phyloP scores from a whole-genome alignment of 2,113 vertebrate species.

The Syngnathoides biaculeatus region DNA sequence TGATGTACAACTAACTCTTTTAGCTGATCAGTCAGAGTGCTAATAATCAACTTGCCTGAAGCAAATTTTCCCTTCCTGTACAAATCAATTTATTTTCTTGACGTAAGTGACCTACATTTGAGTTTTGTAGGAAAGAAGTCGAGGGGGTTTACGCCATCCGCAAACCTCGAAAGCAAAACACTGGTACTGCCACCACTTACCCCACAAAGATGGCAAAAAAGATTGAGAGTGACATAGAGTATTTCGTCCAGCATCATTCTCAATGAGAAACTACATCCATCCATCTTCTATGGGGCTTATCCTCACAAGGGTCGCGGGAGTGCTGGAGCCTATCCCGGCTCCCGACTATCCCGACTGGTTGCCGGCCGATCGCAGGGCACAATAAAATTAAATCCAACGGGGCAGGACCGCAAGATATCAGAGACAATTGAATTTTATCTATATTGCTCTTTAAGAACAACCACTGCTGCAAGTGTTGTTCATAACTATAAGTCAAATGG shows the following conservation, averaged over 20 bases:
- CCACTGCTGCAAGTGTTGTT: too few relatives aligned
- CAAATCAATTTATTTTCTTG: background rate
- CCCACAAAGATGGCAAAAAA: background rate
- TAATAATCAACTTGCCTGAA: background rate
- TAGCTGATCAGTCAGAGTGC: background rate
- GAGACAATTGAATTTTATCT: too few relatives aligned
- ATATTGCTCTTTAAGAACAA: too few relatives aligned
- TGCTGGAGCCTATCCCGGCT: too few relatives aligned
- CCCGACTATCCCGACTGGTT: too few relatives aligned
- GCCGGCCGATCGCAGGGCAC: too few relatives aligned
- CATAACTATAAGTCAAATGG: too few relatives aligned
- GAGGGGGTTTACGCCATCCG: background rate
- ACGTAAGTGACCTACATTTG: background rate
- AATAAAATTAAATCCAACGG: background rate
- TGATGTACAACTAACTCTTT: background rate
- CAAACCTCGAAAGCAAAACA: slow-evolving; percentile 4
- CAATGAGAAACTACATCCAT: slow-evolving; percentile 1
- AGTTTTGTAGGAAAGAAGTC: background rate
- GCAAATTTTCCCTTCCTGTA: background rate
- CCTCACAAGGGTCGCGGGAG: too few relatives aligned
- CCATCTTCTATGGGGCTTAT: too few relatives aligned
- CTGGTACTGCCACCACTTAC: background rate
- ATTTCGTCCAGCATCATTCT: background rate
- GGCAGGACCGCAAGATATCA: background rate
- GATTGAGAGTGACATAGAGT: background rate